Evolutionary conservation across 2,113 vertebrate species (phyloP).

Genomic region (Pygoscelis adeliae): DNA sequence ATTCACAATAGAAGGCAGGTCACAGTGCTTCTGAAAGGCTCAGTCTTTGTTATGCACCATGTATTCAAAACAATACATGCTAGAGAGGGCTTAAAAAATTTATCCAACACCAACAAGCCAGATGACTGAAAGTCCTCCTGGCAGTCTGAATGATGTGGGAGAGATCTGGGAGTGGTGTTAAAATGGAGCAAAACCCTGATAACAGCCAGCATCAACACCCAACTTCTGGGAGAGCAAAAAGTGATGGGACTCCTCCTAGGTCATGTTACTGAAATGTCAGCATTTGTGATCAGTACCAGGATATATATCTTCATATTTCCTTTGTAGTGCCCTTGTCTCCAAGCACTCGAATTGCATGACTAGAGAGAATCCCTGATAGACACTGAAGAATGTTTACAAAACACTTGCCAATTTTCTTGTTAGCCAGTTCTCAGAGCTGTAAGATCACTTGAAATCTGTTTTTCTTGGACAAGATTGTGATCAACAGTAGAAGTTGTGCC

Average conservation of each 20-base stretch:
- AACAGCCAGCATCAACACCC: background rate
- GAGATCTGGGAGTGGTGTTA: background rate
- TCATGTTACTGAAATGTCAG: background rate
- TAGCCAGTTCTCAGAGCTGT: background rate
- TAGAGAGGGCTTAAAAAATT: conserved; percentile 5
- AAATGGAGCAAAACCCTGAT: background rate
- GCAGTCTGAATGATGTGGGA: background rate
- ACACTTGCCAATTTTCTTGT: background rate
- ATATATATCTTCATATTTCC: background rate
- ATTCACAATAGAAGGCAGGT: background rate
- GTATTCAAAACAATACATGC: background rate
- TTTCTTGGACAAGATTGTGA: background rate
- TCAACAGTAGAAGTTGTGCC: background rate
- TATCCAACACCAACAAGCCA: background rate
- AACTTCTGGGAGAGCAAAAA: background rate
- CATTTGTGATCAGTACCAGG: background rate
- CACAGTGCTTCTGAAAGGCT: background rate
- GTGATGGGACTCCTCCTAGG: background rate
- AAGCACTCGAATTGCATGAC: background rate
- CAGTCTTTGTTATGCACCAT: background rate
- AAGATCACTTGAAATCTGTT: background rate
- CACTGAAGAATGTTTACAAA: background rate
- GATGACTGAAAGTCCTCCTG: background rate
- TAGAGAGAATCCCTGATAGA: background rate
- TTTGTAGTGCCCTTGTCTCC: background rate